These are phyloP conservation scores for Speoplatyrhinus poulsoni DNA, from an alignment of 2,113 vertebrate genomes.

Conservation along the genomic window DNA sequence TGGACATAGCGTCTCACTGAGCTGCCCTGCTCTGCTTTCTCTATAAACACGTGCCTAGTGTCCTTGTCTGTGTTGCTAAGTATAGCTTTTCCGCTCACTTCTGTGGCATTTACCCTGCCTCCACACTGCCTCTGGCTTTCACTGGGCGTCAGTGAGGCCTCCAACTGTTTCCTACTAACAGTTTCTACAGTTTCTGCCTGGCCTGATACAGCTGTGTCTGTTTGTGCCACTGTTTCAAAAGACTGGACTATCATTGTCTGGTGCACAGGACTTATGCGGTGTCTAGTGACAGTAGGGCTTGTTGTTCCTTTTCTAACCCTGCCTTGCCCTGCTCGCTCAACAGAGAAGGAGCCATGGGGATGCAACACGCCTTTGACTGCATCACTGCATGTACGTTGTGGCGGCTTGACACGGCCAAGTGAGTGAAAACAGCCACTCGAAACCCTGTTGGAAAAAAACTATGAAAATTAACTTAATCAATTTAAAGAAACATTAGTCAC, in stretches of 20 bases:
- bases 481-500: no score
- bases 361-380: neutral
- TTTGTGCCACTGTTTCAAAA: neutral
- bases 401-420: neutral
- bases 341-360: neutral
- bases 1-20: neutral
- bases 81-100: neutral
- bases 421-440: neutral
- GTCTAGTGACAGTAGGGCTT: neutral
- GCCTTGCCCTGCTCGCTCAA: neutral
- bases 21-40: neutral
- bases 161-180: neutral
- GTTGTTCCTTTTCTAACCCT: neutral
- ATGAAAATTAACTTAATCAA: neutral
- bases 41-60: neutral
- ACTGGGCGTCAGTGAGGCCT: neutral
- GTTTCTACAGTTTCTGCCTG: neutral
- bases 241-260: neutral
- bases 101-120: neutral
- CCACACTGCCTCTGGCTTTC: neutral
- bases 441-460: slow-evolving; percentile 16
- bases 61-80: neutral
- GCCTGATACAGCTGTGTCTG: neutral
- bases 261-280: neutral
- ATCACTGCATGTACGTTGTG: neutral